Evolutionary conservation across 2,113 vertebrate species (phyloP).

Genomic region (Saccopteryx bilineata): DNA sequence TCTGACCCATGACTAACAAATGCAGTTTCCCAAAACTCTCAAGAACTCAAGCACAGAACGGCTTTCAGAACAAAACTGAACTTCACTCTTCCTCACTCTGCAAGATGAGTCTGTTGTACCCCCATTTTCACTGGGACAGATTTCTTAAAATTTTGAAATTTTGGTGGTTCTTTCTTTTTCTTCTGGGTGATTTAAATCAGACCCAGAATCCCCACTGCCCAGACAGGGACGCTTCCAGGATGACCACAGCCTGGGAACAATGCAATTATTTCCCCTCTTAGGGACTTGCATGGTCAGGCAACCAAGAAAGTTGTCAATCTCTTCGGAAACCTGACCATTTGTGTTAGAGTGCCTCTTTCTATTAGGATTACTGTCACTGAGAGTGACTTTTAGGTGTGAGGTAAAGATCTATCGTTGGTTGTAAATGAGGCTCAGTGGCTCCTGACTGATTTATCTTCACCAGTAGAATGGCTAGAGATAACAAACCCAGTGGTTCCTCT

Average conservation of each 20-base stretch:
- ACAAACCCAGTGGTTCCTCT: not conserved
- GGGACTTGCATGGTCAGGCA: not conserved
- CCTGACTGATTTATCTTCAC: not conserved
- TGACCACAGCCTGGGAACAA: not conserved
- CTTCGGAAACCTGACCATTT: not conserved
- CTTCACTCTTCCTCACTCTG: not conserved
- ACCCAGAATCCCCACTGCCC: fast-evolving
- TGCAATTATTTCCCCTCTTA: not conserved
- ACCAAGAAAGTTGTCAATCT: not conserved
- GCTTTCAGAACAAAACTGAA: not conserved
- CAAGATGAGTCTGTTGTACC: too few species aligned
- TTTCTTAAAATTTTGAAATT: not conserved
- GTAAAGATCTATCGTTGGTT: not conserved
- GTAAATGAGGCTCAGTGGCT: fast-evolving
- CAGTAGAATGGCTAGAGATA: not conserved
- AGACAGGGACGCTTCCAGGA: not conserved
- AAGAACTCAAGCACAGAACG: not conserved
- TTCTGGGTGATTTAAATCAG: not conserved
- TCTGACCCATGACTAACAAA: not conserved
- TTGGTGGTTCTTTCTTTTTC: not conserved
- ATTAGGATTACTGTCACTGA: not conserved
- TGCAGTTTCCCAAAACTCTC: not conserved
- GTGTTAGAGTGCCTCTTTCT: not conserved
- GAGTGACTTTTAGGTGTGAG: not conserved
- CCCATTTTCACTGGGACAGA: fast-evolving